A percentile compares a stretch with the other conserved stretches of the same genome.
phyloP scores from a whole-genome alignment of 1,140 invertebrate species.

The Chrysomallon squamiferum region DNA sequence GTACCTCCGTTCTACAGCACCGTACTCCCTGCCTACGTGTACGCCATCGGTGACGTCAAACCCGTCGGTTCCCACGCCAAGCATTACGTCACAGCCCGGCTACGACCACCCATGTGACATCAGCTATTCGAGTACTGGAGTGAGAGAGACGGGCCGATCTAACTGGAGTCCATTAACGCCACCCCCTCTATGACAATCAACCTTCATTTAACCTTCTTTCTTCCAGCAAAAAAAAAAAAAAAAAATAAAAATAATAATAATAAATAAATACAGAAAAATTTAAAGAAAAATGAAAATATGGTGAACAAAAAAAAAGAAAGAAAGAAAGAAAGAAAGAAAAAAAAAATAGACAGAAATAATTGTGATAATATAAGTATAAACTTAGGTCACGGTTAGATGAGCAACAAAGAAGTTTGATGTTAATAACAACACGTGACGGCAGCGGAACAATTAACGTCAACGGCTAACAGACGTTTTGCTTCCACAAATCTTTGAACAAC shows the following conservation, averaged over 20 bases:
- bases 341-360: neutral
- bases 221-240: no score
- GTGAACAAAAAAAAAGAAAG: neutral
- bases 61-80: conserved; percentile 11
- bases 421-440: no score
- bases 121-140: conserved; percentile 28
- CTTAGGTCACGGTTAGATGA: no score
- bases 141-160: conserved; percentile 27
- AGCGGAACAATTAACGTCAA: no score
- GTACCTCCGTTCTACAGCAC: conserved; percentile 35
- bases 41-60: conserved; percentile 28
- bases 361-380: neutral
- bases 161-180: conserved; percentile 53
- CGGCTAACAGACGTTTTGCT: no score
- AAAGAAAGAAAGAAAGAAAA: neutral
- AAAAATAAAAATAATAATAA: no score
- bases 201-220: neutral
- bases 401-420: no score
- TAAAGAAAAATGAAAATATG: neutral
- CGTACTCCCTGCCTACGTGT: conserved; percentile 31
- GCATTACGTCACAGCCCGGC: conserved; percentile 17
- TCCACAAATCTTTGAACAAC: no score
- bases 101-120: conserved; percentile 54
- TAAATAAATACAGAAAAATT: neutral
- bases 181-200: conserved; percentile 42